phyloP scores from a whole-genome alignment of 2,888 invertebrate species.

The Leuctra nigra region DNA sequence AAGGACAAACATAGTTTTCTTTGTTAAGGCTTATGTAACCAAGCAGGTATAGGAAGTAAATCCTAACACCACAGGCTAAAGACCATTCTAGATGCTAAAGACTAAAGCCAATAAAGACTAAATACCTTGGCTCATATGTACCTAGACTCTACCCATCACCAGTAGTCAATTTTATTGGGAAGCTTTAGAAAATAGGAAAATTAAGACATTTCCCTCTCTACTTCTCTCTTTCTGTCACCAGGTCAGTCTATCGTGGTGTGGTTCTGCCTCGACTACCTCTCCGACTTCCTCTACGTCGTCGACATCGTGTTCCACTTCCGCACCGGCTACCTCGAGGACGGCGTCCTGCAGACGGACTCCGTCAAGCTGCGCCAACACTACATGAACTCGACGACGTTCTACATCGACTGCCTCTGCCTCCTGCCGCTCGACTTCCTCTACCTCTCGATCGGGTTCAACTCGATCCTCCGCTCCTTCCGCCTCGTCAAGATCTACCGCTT shows the following conservation, averaged over 20 bases:
- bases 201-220: no score
- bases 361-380: conserved; percentile 91
- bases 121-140: no score
- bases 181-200: no score
- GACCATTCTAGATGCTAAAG: no score
- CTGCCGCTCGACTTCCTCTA: conserved; percentile 97
- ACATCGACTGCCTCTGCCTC: conserved; percentile 97
- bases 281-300: conserved; percentile 91
- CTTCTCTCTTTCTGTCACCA: conserved; percentile 40
- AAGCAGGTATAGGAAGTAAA: no score
- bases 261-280: conserved; percentile 96
- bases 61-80: no score
- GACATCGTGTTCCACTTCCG: conserved; percentile 97
- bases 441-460: conserved; percentile 94
- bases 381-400: conserved; percentile 96
- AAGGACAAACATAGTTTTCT: no score
- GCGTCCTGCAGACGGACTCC: conserved; percentile 93
- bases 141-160: no score
- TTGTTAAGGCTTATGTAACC: no score
- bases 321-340: conserved; percentile 95
- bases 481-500: conserved; percentile 96
- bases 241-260: conserved; percentile 84
- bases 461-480: conserved; percentile 90
- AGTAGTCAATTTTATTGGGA: no score
- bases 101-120: no score